phyloP scores from a whole-genome alignment of 2,797 vertebrate genomes.

The Onychomys leucogaster region DNA sequence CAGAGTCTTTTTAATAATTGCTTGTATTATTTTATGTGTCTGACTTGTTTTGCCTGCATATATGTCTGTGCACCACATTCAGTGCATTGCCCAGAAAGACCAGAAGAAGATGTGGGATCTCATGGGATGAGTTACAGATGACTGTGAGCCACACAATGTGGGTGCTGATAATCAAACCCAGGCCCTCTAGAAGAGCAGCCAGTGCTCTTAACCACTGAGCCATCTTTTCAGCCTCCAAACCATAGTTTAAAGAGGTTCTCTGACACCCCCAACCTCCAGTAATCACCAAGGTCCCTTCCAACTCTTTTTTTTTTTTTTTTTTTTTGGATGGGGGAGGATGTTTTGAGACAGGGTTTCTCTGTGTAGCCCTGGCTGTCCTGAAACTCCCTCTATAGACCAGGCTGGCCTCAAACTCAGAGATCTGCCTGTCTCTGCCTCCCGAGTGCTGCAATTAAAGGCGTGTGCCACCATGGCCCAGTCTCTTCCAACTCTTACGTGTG shows the following conservation, averaged over 20 bases:
- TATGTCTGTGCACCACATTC: background rate
- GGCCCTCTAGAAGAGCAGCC: background rate
- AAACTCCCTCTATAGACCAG: background rate
- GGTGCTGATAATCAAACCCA: background rate
- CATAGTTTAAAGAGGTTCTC: background rate
- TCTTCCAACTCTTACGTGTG: slow-evolving; percentile 13
- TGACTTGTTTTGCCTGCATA: background rate
- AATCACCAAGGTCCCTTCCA: slow-evolving; percentile 1
- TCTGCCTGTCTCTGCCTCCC: background rate
- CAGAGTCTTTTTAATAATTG: background rate
- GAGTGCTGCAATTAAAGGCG: background rate
- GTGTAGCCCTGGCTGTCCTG: background rate
- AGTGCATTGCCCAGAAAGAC: background rate
- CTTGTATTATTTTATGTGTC: background rate
- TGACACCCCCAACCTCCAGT: background rate
- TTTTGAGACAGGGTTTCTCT: background rate
- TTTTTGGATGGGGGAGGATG: background rate
- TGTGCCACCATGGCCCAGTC: rapidly evolving
- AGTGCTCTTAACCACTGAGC: background rate
- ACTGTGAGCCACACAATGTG: background rate
- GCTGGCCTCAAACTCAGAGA: background rate
- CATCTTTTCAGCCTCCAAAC: background rate
- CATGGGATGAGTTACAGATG: background rate
- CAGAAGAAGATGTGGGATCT: background rate
- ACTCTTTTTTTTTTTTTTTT: background rate